Base-by-base conservation (phyloP, 2,113 vertebrate species). In the Strigops habroptila region DNA sequence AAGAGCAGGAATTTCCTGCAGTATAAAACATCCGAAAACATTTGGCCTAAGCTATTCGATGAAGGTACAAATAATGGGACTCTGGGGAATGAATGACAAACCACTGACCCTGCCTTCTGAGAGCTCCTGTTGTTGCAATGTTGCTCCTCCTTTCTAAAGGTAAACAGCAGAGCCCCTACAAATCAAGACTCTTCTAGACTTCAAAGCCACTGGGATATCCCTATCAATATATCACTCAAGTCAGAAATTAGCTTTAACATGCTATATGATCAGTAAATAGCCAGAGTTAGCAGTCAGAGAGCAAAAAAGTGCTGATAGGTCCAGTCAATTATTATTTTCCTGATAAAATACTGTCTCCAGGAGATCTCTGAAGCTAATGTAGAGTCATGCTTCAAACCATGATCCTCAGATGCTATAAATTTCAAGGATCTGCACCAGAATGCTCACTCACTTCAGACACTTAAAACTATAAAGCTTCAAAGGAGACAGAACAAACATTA, bases 281-380 rank as follows among this genome's bases (percentile, higher is more conserved):
- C 82, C 85, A 67, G 79, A 78, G 82, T 93, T 23, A 55, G 81
- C 93, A 95, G 92, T 81, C 92, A 68, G 90, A 82, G 59, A 71
- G 75, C 87, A 96, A 94, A 90, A 8, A 6, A 94, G 71, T 49
- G 91, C 78, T 88, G 73, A 93, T 64, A 91, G 94, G 77, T 92
- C 71, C 90, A 77, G 62, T 92, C 95, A 91, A 85, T 93, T 95
- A 69, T 90, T 83, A 91, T 82, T 95, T 71, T 93, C 91, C 82
- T 90, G 53, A 88, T 83, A 82, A 95, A 95, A 85, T 69, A 92
- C 3, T 81, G 88, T 53, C 77, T 84, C 79, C 78, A 76, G 71
- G 67, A 96, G 91, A 59, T 91, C 91, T 91, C 84, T 92, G 85
- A 93, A 92, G 64, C 79, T 91, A 86, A 91, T 74, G 75, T 14